These are phyloP conservation scores for Spodoptera littoralis DNA, from an alignment of 2,888 invertebrate species.

Conservation along the genomic window DNA sequence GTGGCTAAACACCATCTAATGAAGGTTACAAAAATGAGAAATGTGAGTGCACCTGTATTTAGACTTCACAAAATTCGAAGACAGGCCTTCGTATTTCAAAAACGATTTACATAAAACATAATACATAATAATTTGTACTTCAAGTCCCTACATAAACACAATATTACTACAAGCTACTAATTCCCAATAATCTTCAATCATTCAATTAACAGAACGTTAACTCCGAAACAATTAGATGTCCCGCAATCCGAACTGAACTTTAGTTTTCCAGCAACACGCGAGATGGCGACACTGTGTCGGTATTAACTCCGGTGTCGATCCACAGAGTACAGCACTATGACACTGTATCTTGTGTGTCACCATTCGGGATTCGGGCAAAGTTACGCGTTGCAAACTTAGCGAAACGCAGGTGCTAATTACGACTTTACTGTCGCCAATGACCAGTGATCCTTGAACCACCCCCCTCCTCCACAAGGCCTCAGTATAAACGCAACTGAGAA, in stretches of 20 bases:
- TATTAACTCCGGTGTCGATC: conserved; percentile 17
- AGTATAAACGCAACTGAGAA: conserved; percentile 1
- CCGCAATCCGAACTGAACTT: conserved; percentile 36
- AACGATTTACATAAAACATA: too few relatives aligned
- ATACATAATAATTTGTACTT: conserved; percentile 1
- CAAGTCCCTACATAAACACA: conserved; percentile 13
- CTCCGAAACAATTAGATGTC: conserved; percentile 47
- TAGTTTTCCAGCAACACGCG: conserved; percentile 40
- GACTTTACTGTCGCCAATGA: conserved; percentile 63
- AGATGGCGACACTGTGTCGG: conserved; percentile 37
- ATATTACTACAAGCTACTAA: conserved; percentile 32
- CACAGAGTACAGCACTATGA: conserved; percentile 18
- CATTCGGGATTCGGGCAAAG: conserved; percentile 54
- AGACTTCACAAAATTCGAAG: too few relatives aligned
- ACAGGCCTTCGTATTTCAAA: too few relatives aligned
- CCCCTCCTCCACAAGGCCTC: conserved; percentile 22
- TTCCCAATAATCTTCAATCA: conserved; percentile 53
- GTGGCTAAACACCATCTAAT: too few relatives aligned
- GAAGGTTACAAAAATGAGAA: too few relatives aligned
- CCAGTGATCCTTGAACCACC: conserved; percentile 60
- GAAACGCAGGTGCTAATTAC: conserved; percentile 81
- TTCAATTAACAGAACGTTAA: conserved; percentile 57
- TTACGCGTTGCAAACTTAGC: conserved; percentile 72
- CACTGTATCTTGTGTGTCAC: conserved; percentile 29
- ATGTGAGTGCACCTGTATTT: too few relatives aligned